Conservation (phyloP, 2,888 invertebrate genomes). For the Harpalus rufipes region DNA sequence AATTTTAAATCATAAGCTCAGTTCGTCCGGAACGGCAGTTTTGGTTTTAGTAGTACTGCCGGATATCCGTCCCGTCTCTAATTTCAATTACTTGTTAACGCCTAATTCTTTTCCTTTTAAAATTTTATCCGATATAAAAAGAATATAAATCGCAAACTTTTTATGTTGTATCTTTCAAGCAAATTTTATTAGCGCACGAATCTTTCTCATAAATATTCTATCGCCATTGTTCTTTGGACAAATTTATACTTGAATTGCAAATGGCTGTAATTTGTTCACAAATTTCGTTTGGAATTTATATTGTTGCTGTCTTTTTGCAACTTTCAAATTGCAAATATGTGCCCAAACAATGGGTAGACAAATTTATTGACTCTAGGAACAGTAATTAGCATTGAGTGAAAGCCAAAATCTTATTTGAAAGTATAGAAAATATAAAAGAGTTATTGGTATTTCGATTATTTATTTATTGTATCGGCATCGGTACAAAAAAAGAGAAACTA, state of each 20-base stretch:
- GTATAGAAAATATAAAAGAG: background rate
- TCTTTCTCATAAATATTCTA: constrained; percentile 1
- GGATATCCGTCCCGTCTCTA: no score
- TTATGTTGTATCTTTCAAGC: no score
- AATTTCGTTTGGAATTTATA: no score
- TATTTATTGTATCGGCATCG: background rate
- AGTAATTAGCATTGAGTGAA: background rate
- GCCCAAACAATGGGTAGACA: background rate
- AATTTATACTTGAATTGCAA: background rate
- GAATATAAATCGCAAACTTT: no score
- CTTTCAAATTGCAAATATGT: background rate
- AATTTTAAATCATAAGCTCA: no score
- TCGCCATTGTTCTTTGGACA: background rate
- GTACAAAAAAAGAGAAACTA: background rate
- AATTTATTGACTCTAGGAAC: background rate
- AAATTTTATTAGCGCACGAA: no score
- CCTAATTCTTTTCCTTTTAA: background rate
- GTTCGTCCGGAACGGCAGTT: no score
- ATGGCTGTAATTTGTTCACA: background rate
- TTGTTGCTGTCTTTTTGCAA: background rate
- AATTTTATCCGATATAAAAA: no score
- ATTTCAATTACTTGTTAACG: no score
- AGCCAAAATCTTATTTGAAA: background rate
- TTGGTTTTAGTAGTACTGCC: no score
- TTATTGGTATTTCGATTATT: constrained; percentile 6